Percentiles rank a stretch among this genome's conserved stretches.
Conservation (phyloP, 2,113 vertebrate species). For the Tachysurus vachellii region DNA sequence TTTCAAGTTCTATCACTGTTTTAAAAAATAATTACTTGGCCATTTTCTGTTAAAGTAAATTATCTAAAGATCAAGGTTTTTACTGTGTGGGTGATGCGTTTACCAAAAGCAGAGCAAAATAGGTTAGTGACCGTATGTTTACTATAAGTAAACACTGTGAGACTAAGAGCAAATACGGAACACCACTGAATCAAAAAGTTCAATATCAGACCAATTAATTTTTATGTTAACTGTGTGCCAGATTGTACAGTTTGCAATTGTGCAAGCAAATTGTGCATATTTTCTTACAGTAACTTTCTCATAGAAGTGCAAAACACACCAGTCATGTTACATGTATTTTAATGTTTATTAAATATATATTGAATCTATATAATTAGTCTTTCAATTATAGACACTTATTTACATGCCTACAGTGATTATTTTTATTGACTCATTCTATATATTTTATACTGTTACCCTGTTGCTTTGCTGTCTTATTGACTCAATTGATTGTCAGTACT, state of each 20-base stretch:
- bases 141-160: not conserved
- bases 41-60: constrained; percentile 4
- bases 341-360: not conserved
- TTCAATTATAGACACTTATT: not conserved
- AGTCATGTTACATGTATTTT: not conserved
- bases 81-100: constrained; percentile 5
- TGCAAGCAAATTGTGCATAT: not conserved
- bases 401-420: not conserved
- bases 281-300: not conserved
- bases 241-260: not conserved
- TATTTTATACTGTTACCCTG: not conserved
- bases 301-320: not conserved
- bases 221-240: not conserved
- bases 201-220: not conserved
- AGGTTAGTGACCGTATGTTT: constrained; percentile 25
- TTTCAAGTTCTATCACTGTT: not conserved
- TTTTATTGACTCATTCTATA: not conserved
- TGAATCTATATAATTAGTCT: not conserved
- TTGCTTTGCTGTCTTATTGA: not conserved
- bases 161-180: not conserved
- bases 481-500: not conserved
- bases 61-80: constrained; percentile 31
- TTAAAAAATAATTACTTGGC: not conserved
- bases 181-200: not conserved
- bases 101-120: not conserved